phyloP scores from a whole-genome alignment of 2,797 vertebrate genomes.

The Hapalemur alaotrensis region DNA sequence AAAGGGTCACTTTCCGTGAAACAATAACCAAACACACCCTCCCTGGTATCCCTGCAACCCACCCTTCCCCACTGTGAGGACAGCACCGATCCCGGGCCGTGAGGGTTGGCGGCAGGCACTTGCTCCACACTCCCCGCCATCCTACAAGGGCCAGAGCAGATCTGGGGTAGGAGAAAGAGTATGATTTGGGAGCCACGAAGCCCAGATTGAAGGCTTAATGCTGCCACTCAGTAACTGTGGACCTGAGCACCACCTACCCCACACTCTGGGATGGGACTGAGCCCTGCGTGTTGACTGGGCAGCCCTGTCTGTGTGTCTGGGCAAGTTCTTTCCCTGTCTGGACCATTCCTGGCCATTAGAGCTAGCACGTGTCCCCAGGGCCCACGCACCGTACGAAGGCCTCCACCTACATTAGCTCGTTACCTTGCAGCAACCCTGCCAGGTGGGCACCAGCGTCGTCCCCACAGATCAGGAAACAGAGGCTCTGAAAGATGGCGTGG shows the following conservation, averaged over 20 bases:
- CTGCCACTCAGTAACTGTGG: not conserved
- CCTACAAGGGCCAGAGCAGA: not conserved
- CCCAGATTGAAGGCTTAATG: not conserved
- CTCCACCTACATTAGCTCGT: not conserved
- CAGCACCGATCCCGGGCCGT: not conserved
- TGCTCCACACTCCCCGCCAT: not conserved
- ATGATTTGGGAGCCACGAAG: not conserved
- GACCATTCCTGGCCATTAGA: not conserved
- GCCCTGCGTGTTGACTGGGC: rapidly evolving
- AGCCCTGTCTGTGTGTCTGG: not conserved
- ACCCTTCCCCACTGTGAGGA: not conserved
- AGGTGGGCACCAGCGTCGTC: too few species aligned
- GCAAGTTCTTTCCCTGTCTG: not conserved
- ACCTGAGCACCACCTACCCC: not conserved
- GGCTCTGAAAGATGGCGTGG: too few species aligned
- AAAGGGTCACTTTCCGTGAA: not conserved
- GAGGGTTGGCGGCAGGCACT: rapidly evolving
- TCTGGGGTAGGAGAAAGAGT: not conserved
- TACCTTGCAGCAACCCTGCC: not conserved
- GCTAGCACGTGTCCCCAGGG: not conserved
- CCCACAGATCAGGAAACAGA: not conserved
- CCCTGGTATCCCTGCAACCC: too few species aligned
- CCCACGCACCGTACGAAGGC: not conserved
- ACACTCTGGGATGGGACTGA: rapidly evolving
- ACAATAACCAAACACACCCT: not conserved